Evolutionary conservation across 2,888 invertebrate species (phyloP).

Genomic region (Campoplex nolae): DNA sequence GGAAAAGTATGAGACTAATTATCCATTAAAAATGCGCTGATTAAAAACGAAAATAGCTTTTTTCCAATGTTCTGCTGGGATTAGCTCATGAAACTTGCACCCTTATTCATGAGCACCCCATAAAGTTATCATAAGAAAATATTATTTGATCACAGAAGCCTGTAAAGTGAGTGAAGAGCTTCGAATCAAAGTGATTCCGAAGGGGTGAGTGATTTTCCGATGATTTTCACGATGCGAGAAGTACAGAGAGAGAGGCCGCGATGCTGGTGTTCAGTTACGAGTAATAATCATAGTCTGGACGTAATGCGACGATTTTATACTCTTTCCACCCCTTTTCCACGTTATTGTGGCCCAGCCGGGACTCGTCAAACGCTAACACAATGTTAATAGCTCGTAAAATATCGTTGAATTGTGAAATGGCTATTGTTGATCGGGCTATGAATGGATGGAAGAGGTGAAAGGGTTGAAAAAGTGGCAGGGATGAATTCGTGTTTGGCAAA

Average conservation of each 20-base stretch:
- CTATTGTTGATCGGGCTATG: conserved; percentile 37
- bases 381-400: conserved; percentile 62
- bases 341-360: conserved; percentile 17
- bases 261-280: conserved; percentile 26
- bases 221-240: conserved; percentile 36
- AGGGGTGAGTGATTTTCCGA: not conserved
- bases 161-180: not conserved
- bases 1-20: not conserved
- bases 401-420: conserved; percentile 51
- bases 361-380: conserved; percentile 54
- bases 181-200: not conserved
- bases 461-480: conserved; percentile 1
- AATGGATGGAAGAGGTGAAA: conserved; percentile 16
- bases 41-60: not conserved
- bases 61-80: too few species aligned
- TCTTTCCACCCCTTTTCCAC: not conserved
- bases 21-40: not conserved
- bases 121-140: not conserved
- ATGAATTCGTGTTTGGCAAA: not conserved
- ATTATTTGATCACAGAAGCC: not conserved
- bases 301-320: conserved; percentile 11
- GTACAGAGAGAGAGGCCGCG: conserved; percentile 22
- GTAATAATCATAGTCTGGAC: conserved; percentile 32
- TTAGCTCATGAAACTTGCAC: too few species aligned
- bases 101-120: not conserved